Conservation (phyloP, 2,113 vertebrate species). For the Acrocephalus arundinaceus region DNA sequence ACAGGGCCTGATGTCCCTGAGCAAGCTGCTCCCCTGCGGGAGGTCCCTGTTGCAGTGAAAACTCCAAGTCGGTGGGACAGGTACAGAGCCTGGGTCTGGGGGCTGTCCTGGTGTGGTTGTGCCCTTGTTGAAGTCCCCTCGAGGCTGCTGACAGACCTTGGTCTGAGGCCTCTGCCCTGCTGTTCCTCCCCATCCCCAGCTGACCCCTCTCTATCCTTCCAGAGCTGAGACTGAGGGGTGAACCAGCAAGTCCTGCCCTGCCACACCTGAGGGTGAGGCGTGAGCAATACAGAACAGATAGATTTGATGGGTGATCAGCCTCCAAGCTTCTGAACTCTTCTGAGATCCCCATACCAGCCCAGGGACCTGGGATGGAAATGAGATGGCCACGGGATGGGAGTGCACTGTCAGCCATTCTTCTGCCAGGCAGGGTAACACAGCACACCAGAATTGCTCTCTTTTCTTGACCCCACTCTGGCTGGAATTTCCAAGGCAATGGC, state of each 20-base stretch:
- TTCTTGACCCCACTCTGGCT: not conserved
- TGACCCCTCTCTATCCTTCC: not conserved
- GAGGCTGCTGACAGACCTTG: not conserved
- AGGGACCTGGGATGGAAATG: not conserved
- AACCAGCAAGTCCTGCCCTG: not conserved
- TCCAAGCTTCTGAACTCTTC: not conserved
- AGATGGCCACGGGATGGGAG: not conserved
- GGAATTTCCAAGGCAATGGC: not conserved
- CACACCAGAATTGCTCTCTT: not conserved
- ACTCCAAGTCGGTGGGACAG: not conserved
- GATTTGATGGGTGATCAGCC: not conserved
- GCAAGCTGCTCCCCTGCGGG: fast-evolving
- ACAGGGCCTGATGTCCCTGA: not conserved
- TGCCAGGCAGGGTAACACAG: not conserved
- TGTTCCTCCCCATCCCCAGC: not conserved
- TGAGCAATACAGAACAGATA: too few species aligned
- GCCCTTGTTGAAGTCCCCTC: not conserved
- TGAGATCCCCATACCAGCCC: not conserved
- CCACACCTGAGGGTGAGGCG: fast-evolving
- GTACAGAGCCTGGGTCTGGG: not conserved
- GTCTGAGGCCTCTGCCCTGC: not conserved
- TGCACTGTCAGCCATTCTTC: not conserved
- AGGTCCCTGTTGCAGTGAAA: not conserved
- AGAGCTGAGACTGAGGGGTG: not conserved
- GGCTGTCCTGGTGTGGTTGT: not conserved